Evolutionary conservation across 2,113 vertebrate species (phyloP).

Genomic region (Neogobius melanostomus): DNA sequence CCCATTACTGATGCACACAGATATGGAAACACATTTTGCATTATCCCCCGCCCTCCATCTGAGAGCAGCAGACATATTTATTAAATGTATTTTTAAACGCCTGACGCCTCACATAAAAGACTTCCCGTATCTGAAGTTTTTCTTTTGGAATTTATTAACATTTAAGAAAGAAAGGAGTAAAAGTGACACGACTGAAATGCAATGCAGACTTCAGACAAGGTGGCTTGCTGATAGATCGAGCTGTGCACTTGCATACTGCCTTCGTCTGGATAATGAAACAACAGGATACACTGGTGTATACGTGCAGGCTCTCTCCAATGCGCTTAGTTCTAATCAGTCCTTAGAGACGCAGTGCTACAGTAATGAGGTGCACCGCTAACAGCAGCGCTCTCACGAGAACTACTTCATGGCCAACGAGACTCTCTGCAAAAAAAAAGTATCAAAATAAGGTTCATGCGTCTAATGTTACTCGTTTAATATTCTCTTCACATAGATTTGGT

Average conservation of each 20-base stretch:
- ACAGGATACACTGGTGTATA: slow-evolving; percentile 39
- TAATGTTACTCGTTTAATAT: slow-evolving; percentile 27
- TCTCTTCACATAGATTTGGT: background rate
- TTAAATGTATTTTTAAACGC: slow-evolving; percentile 8
- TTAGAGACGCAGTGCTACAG: slow-evolving; percentile 53
- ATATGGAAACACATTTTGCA: slow-evolving; percentile 12
- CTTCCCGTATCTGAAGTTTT: background rate
- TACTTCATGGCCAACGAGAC: slow-evolving; percentile 40
- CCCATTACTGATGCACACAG: slow-evolving; percentile 16
- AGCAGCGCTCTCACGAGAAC: slow-evolving; percentile 50
- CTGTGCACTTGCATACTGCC: slow-evolving; percentile 13
- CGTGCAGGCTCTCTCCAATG: slow-evolving; percentile 59
- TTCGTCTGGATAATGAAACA: slow-evolving; percentile 54
- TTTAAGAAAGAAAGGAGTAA: slow-evolving; percentile 30
- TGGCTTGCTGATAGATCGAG: slow-evolving; percentile 18
- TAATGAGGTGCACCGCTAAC: slow-evolving; percentile 71
- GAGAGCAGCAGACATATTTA: slow-evolving; percentile 37
- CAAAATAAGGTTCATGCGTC: slow-evolving; percentile 38
- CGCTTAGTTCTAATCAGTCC: slow-evolving; percentile 70
- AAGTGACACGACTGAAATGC: slow-evolving; percentile 14
- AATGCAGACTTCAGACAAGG: background rate
- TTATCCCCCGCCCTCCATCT: slow-evolving; percentile 12
- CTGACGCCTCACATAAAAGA: slow-evolving; percentile 25
- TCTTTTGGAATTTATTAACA: slow-evolving; percentile 23
- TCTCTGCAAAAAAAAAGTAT: slow-evolving; percentile 27